A percentile compares a stretch with the other conserved stretches of the same genome.
These are phyloP conservation scores for Chromobotia macracanthus DNA, from an alignment of 2,797 vertebrate species.

Conservation along the genomic window DNA sequence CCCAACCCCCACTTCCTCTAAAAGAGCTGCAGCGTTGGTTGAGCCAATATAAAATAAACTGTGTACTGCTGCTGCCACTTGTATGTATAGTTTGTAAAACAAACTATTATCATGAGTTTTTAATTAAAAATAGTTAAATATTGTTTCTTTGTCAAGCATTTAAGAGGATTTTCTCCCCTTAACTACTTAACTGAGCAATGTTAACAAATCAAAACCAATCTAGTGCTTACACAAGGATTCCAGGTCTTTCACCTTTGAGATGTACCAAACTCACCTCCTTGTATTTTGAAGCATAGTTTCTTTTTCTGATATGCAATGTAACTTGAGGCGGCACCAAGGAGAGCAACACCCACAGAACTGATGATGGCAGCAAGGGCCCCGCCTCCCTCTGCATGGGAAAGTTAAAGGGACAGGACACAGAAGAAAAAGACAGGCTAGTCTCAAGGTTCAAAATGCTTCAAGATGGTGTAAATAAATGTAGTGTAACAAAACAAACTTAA, in stretches of 20 bases:
- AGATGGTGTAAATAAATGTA: not conserved
- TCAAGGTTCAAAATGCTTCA: not conserved
- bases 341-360: constrained; percentile 81
- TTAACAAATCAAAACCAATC: not conserved
- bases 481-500: too few relatives aligned
- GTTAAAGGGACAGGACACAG: constrained; percentile 17
- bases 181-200: too few relatives aligned
- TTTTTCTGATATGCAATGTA: constrained; percentile 97
- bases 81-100: too few relatives aligned
- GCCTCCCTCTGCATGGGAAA: constrained; percentile 35
- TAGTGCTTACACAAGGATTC: not conserved
- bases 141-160: not conserved
- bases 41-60: not conserved
- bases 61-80: not conserved
- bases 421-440: not conserved
- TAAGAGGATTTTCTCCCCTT: too few relatives aligned
- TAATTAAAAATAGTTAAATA: not conserved
- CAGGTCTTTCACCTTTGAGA: not conserved
- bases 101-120: not conserved
- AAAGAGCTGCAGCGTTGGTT: not conserved
- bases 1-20: constrained; percentile 35
- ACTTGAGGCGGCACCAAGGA: constrained; percentile 84
- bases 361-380: constrained; percentile 83
- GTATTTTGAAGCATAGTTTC: constrained; percentile 89
- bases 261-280: constrained; percentile 75